Percentiles rank a stretch among this genome's conserved stretches.
phyloP scores from a whole-genome alignment of 2,888 invertebrate genomes.

The Euclidia mi region DNA sequence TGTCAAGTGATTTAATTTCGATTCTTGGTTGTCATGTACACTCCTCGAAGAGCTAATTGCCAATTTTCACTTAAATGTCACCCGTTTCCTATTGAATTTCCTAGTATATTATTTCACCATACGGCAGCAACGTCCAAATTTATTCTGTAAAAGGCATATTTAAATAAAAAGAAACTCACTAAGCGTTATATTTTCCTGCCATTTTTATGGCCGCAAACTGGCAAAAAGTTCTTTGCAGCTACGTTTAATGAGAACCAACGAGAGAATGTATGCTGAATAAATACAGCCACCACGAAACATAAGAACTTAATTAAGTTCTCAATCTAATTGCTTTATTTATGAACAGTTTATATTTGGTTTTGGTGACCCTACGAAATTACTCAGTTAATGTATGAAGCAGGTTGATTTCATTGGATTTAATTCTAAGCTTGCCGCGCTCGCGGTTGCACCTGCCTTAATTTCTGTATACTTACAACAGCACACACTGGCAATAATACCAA shows the following conservation, averaged over 20 bases:
- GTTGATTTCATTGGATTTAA: too few relatives aligned
- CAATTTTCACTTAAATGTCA: too few relatives aligned
- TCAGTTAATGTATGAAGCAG: too few relatives aligned
- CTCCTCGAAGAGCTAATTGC: too few relatives aligned
- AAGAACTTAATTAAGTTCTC: slow-evolving; percentile 33
- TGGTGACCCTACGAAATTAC: too few relatives aligned
- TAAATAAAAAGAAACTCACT: slow-evolving; percentile 54
- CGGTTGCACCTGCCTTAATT: too few relatives aligned
- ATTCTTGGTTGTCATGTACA: too few relatives aligned
- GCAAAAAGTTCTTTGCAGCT: slow-evolving; percentile 73
- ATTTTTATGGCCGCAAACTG: slow-evolving; percentile 69
- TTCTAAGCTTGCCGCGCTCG: too few relatives aligned
- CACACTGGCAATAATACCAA: too few relatives aligned
- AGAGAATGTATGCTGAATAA: slow-evolving; percentile 67
- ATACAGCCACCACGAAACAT: slow-evolving; percentile 51
- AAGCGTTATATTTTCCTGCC: slow-evolving; percentile 62
- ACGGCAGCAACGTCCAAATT: slow-evolving; percentile 17
- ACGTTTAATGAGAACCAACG: slow-evolving; percentile 75
- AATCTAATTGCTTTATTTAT: slow-evolving; percentile 23
- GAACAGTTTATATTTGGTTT: neutral
- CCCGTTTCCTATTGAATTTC: too few relatives aligned
- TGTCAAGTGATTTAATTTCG: too few relatives aligned
- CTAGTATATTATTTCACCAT: neutral
- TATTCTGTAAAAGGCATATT: slow-evolving; percentile 37
- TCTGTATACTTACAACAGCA: too few relatives aligned